phyloP scores from a whole-genome alignment of 1,140 invertebrate species.

The Gryllus bimaculatus region DNA sequence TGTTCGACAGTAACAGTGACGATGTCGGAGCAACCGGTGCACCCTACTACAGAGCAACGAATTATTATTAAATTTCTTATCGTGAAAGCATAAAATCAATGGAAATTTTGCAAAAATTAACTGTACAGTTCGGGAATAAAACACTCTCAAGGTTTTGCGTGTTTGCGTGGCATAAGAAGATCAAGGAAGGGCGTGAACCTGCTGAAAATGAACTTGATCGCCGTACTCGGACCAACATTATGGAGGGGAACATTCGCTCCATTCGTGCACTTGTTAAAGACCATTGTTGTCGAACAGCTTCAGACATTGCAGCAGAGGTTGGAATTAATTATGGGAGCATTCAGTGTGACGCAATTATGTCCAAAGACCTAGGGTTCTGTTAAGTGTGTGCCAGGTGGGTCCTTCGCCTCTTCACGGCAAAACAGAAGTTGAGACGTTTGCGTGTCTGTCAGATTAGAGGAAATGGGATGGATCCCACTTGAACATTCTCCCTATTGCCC shows the following conservation, averaged over 20 bases:
- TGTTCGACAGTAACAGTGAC: not conserved
- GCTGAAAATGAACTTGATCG: not conserved
- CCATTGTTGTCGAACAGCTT: not conserved
- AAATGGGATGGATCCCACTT: not conserved
- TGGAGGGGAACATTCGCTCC: not conserved
- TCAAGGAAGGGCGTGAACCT: not conserved
- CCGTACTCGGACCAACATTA: not conserved
- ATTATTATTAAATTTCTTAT: not conserved
- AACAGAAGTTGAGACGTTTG: not conserved
- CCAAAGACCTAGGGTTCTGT: not conserved
- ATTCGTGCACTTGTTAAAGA: slow-evolving; percentile 4
- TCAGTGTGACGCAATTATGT: not conserved
- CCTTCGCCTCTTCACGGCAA: not conserved
- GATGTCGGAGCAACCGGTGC: not conserved
- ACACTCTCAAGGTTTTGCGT: not conserved
- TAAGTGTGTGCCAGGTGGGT: slow-evolving; percentile 6
- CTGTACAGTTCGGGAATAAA: not conserved
- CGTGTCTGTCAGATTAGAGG: not conserved
- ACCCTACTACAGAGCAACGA: not conserved
- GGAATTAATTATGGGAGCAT: slow-evolving; percentile 8
- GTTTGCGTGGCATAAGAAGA: not conserved
- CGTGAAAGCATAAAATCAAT: slow-evolving; percentile 2
- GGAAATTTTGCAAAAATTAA: slow-evolving; percentile 7
- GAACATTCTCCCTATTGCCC: not conserved
- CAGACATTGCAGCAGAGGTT: slow-evolving; percentile 1